phyloP scores from a whole-genome alignment of 2,113 vertebrate genomes.

The Columbina picui region DNA sequence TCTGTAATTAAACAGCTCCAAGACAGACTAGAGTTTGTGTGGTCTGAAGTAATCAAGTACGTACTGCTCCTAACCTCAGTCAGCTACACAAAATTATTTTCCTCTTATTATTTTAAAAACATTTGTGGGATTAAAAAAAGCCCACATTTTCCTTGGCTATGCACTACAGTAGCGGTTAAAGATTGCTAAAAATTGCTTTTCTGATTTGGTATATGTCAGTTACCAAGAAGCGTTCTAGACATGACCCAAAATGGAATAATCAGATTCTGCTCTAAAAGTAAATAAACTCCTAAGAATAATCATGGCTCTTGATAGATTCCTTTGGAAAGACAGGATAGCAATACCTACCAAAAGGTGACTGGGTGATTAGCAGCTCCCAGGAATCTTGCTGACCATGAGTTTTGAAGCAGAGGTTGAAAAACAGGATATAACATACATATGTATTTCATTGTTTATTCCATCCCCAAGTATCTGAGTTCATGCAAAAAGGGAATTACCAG shows the following conservation, averaged over 20 bases:
- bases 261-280: not conserved
- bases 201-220: not conserved
- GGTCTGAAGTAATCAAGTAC: conserved; percentile 8
- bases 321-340: not conserved
- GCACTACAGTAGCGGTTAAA: not conserved
- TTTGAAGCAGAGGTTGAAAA: not conserved
- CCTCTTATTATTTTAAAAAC: not conserved
- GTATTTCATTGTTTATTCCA: not conserved
- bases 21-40: conserved; percentile 23
- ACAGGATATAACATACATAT: fast-evolving
- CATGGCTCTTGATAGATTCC: not conserved
- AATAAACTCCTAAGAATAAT: not conserved
- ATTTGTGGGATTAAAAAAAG: not conserved
- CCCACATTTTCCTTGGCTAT: not conserved
- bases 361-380: not conserved
- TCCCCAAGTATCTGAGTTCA: not conserved
- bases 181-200: not conserved
- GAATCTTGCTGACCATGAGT: not conserved
- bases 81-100: not conserved
- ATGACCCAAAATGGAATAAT: not conserved
- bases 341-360: not conserved
- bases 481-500: not conserved
- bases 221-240: not conserved
- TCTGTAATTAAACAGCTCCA: not conserved
- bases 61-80: not conserved